These are phyloP conservation scores for Apoderus coryli DNA, from an alignment of 2,888 invertebrate species.

Conservation along the genomic window DNA sequence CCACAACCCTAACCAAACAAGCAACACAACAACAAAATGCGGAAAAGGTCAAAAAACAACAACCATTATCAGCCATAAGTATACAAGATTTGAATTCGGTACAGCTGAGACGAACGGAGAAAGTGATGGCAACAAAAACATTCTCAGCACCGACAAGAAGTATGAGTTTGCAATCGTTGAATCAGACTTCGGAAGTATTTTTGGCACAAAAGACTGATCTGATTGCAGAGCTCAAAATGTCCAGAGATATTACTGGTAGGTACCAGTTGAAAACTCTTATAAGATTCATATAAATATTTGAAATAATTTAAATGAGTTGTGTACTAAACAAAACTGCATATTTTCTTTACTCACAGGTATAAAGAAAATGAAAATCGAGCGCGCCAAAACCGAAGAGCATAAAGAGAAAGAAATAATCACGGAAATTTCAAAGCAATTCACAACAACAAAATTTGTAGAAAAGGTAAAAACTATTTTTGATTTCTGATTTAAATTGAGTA, in stretches of 20 bases:
- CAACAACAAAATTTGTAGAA: constrained; percentile 75
- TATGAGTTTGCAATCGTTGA: constrained; percentile 58
- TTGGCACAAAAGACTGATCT: constrained; percentile 68
- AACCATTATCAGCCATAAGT: constrained; percentile 76
- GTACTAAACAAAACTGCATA: too few relatives aligned
- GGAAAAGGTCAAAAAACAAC: constrained; percentile 40
- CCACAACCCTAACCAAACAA: constrained; percentile 13
- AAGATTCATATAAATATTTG: too few relatives aligned
- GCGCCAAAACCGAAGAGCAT: constrained; percentile 69
- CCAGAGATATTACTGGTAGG: constrained; percentile 80
- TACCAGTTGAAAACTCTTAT: too few relatives aligned
- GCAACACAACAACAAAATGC: constrained; percentile 15
- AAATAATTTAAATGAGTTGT: too few relatives aligned
- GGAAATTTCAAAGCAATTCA: constrained; percentile 73
- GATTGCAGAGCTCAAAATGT: constrained; percentile 84
- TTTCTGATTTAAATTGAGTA: too few relatives aligned
- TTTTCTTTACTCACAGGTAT: too few relatives aligned
- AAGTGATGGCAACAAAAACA: constrained; percentile 63
- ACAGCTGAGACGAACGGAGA: constrained; percentile 59
- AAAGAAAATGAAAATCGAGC: constrained; percentile 81
- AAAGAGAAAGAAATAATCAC: constrained; percentile 72
- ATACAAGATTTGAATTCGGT: constrained; percentile 78
- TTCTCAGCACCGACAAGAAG: constrained; percentile 67
- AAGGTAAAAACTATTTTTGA: constrained; percentile 47
- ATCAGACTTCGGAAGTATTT: constrained; percentile 47